Conservation (phyloP, 2,888 invertebrate species). For the Cerastis leucographa region DNA sequence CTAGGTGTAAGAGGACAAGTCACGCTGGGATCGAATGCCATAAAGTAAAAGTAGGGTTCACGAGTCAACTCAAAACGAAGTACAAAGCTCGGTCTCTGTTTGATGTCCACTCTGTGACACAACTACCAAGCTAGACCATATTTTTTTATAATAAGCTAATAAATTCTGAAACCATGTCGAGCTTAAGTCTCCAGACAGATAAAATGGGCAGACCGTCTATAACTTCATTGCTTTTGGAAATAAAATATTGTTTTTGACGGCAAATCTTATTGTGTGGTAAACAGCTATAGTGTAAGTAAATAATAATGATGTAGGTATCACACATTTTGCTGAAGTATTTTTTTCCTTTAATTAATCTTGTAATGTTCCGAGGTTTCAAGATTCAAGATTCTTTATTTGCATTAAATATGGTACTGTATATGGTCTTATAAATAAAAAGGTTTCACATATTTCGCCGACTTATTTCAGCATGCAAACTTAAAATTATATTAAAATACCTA, state of each 20-base stretch:
- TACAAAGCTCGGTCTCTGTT: not conserved
- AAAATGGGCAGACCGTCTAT: slow-evolving; percentile 23
- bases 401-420: too few relatives aligned
- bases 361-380: not conserved
- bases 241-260: slow-evolving; percentile 33
- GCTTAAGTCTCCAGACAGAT: slow-evolving; percentile 8
- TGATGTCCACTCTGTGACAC: not conserved
- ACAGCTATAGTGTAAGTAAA: not conserved
- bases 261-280: slow-evolving; percentile 6
- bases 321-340: not conserved
- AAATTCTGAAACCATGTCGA: slow-evolving; percentile 35
- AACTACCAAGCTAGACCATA: slow-evolving; percentile 3
- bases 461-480: too few relatives aligned
- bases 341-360: not conserved
- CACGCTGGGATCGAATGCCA: not conserved
- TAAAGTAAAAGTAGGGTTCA: not conserved
- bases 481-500: too few relatives aligned
- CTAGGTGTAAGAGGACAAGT: not conserved
- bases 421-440: too few relatives aligned
- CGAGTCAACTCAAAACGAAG: not conserved
- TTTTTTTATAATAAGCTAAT: slow-evolving; percentile 34
- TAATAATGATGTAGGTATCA: slow-evolving; percentile 16
- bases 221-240: slow-evolving; percentile 32
- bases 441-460: too few relatives aligned
- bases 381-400: too few relatives aligned